Evolutionary conservation across 1,140 invertebrate genomes (phyloP), one percentile per base, ranked within the genome.

Genomic region (Aphis gossypii): DNA sequence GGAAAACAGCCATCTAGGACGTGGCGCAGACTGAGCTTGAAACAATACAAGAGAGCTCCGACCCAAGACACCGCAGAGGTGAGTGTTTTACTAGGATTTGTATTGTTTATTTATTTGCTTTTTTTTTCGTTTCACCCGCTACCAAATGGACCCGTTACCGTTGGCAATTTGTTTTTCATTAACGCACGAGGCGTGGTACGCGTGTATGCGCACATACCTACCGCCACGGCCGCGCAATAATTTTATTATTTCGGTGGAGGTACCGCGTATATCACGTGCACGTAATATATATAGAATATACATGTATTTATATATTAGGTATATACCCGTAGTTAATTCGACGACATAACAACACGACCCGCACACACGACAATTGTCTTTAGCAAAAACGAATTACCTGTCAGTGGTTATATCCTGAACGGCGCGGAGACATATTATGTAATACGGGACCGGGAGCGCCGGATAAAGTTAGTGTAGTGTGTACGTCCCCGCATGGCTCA

Each of bases 11-110:
- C 23, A 14, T 46, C 18, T 25, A 84, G 92, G 7, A 41, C 92
- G 48, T 93, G 92, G 92, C 92, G 82, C 48, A 93, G 92, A 56
- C 82, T 86, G 48, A 93, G 92, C 48, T 83, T 93, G 82, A 93
- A 93, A 86, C 92, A 93, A 86, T 93, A 93, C 82, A 93, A 56
- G 56, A 35, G 92, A 35, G 92, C 92, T 54, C 92, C 92, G 14
- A 93, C 92, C 5, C 92, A 93, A 14, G 92, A 93, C 46, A 56
- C 76, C 7, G 91, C 46, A 11, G 92, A 93, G 48, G 92, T 93
- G 76, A 93, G 92, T 38, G 35, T 56, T 89, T 89, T n/a, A 21
- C 41, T 44, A 18, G 60, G 14, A 35, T 76, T 76, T 18, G 30
- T 76, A 76, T n/a, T 76, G 60, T 76, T 76, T 76, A 76, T 76